Conservation (phyloP, 2,888 invertebrate species). For the Eudemis profundana region DNA sequence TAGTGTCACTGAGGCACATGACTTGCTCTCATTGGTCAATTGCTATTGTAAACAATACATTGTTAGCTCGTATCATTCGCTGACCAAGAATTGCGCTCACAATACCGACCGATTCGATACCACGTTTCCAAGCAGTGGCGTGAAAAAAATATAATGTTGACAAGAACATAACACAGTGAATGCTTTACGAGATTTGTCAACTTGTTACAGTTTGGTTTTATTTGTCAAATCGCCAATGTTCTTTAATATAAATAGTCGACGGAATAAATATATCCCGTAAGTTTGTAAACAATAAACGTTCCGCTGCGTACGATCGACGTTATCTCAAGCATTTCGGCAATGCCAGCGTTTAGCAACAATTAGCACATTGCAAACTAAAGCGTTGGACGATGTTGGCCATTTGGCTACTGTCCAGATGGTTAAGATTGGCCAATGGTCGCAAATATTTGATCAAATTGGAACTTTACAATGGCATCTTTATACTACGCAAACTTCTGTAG, state of each 20-base stretch:
- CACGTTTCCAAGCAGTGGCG: too few relatives aligned
- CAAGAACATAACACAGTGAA: too few relatives aligned
- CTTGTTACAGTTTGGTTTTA: neutral
- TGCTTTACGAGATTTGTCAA: neutral
- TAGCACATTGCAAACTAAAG: slow-evolving; percentile 15
- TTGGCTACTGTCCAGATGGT: slow-evolving; percentile 13
- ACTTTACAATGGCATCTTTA: too few relatives aligned
- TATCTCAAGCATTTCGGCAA: slow-evolving; percentile 5
- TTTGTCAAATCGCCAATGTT: neutral
- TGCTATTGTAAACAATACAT: too few relatives aligned
- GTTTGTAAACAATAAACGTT: neutral
- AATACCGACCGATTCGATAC: too few relatives aligned
- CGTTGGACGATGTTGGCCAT: slow-evolving; percentile 13
- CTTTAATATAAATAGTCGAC: neutral
- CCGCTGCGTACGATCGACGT: neutral
- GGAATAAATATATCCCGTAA: neutral
- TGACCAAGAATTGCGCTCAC: too few relatives aligned
- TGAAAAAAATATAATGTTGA: too few relatives aligned
- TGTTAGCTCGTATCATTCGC: too few relatives aligned
- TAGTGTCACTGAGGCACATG: too few relatives aligned
- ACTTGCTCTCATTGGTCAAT: too few relatives aligned
- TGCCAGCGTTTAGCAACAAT: slow-evolving; percentile 4
- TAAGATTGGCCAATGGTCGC: neutral
- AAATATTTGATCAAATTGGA: slow-evolving; percentile 12
- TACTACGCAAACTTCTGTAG: too few relatives aligned